Conservation (phyloP, 2,888 invertebrate species). For the Minunthozetes semirufus region DNA sequence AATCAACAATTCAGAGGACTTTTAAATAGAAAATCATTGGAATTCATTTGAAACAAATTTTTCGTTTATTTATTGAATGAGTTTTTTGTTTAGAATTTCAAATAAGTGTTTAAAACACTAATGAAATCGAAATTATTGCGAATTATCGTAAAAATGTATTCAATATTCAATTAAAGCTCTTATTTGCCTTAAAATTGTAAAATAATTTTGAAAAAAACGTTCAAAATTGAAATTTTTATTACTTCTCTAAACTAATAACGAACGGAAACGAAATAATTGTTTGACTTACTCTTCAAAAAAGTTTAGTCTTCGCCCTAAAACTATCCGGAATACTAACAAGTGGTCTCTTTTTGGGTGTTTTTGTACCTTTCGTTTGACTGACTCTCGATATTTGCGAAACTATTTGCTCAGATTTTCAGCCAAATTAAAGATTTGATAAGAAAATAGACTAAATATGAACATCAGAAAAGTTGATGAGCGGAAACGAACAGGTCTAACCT, state of each 20-base stretch:
- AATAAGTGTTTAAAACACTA: too few relatives aligned
- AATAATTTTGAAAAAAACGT: neutral
- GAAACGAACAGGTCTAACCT: neutral
- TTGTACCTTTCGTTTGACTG: neutral
- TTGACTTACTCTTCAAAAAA: neutral
- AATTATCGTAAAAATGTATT: too few relatives aligned
- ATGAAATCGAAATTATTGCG: too few relatives aligned
- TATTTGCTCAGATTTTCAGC: neutral
- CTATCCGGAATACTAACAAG: slow-evolving; percentile 2
- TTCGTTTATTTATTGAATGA: too few relatives aligned
- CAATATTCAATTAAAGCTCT: neutral
- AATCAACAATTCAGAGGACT: too few relatives aligned
- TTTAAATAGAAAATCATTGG: too few relatives aligned
- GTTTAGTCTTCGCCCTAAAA: neutral
- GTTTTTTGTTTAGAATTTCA: too few relatives aligned
- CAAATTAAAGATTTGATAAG: slow-evolving; percentile 13
- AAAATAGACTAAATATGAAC: neutral
- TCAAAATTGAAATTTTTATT: neutral
- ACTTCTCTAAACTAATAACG: neutral
- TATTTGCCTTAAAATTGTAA: neutral
- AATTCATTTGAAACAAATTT: too few relatives aligned
- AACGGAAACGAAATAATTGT: slow-evolving; percentile 10
- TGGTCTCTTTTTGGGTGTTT: slow-evolving; percentile 6
- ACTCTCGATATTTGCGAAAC: neutral
- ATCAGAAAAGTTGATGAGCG: neutral